Evolutionary conservation across 2,797 vertebrate species (phyloP), one percentile per base, ranked within the genome.

Genomic region (Novumbra hubbsi): DNA sequence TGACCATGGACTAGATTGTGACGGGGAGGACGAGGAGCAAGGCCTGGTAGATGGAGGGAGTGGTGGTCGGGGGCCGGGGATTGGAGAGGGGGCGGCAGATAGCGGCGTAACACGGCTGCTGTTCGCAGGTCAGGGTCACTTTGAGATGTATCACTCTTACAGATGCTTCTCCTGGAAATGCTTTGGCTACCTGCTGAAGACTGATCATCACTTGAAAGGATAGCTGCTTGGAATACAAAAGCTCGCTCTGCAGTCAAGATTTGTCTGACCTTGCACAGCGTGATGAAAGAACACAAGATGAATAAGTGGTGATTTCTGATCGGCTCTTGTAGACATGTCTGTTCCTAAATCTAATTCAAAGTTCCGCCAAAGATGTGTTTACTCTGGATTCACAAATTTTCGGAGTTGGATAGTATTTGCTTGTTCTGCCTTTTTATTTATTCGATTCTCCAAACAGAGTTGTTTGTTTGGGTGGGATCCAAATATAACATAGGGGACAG

Each of bases 111-210:
- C 65, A 81, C 80, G 78, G 85, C 81, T 88, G 83, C 74, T 88
- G 84, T 81, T 90, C 82, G 84, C 74, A 82, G 88, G 83, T 73
- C 81, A 67, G 81, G 76, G 79, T 86, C 24, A 17, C 80, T 67
- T 71, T 75, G 82, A 88, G 80, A 84, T 83, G 83, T 84, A 88
- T 81, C 79, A 81, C 83, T 85, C 77, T 90, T 87, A 91, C 84
- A 80, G 85, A 86, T 88, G 84, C 76, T 80, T 76, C 81, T 83
- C 72, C 80, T 79, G 73, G 72, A 90, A 91, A 89, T 84, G 72
- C 81, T 55, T 64, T 34, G 38, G 71, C 80, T 75, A 77, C 68
- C 71, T 69, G 71, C 60, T 69, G n/a, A 17, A 73, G 76, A 77
- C 84, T 76, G 9, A 48, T 21, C 11, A 73, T 21, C 5, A 57